Evolutionary conservation across 1,140 invertebrate genomes (phyloP).

Genomic region (Drosophila baimaii): DNA sequence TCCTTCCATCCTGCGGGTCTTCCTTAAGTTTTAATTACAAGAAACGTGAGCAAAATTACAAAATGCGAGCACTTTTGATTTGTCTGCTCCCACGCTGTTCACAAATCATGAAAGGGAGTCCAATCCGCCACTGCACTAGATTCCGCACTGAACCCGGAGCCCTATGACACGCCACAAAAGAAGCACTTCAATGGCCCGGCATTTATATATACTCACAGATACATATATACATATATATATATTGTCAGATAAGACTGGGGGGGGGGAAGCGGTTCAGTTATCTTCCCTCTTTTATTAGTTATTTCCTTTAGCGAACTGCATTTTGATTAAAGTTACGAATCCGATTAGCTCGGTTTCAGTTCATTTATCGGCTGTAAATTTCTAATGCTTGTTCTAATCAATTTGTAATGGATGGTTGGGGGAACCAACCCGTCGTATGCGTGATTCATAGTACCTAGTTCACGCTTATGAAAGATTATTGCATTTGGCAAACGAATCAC

Average conservation of each 20-base stretch:
- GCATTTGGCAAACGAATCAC: background rate
- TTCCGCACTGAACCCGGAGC: background rate
- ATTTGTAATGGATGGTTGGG: no score
- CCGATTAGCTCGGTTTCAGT: no score
- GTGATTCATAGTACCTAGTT: background rate
- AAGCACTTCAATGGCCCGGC: no score
- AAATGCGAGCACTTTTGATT: conserved; percentile 40
- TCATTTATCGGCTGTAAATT: background rate
- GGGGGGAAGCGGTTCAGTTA: no score
- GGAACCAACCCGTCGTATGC: background rate
- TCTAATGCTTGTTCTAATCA: background rate
- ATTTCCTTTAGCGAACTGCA: no score
- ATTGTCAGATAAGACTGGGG: no score
- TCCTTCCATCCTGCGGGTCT: conserved; percentile 4
- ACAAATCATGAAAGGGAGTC: conserved; percentile 18
- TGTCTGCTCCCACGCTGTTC: conserved; percentile 10
- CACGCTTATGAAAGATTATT: background rate
- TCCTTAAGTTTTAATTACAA: conserved; percentile 57
- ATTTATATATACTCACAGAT: background rate
- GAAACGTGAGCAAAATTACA: conserved; percentile 57
- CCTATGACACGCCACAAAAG: no score
- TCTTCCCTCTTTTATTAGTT: no score
- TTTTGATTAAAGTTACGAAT: no score
- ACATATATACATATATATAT: no score
- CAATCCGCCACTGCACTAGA: background rate